Evolutionary conservation across 1,140 invertebrate genomes (phyloP).

Genomic region (Drosophila kepulauana): DNA sequence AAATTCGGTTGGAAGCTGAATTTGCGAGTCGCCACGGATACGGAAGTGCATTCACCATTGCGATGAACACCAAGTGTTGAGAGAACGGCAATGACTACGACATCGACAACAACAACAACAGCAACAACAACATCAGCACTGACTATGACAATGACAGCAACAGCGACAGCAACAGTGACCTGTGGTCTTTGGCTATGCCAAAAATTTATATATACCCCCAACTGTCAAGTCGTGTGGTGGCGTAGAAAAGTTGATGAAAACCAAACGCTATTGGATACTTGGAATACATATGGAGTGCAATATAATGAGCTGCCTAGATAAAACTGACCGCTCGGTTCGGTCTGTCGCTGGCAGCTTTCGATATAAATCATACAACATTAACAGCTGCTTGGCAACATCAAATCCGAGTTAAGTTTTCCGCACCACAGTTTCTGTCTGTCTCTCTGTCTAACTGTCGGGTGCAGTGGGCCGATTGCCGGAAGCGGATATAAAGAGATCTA

Average conservation of each 20-base stretch:
- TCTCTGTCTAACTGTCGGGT: conserved; percentile 21
- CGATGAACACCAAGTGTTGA: conserved; percentile 15
- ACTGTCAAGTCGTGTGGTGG: not conserved
- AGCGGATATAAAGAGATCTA: conserved; percentile 54
- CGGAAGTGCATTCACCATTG: conserved; percentile 57
- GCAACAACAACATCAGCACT: not conserved
- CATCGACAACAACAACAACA: not conserved
- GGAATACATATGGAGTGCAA: conserved; percentile 43
- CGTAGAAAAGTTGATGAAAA: conserved; percentile 38
- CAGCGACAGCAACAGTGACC: not conserved
- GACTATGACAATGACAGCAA: not conserved
- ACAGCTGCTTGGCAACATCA: conserved; percentile 77
- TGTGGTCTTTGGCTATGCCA: conserved; percentile 14
- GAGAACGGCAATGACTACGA: not conserved
- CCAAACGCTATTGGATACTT: conserved; percentile 3
- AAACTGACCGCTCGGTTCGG: conserved; percentile 19
- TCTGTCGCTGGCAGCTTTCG: conserved; percentile 33
- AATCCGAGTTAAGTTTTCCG: conserved; percentile 75
- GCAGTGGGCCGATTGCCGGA: conserved; percentile 50
- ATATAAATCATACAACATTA: conserved; percentile 76
- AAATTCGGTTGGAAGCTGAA: conserved; percentile 42
- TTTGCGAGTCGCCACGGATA: conserved; percentile 46
- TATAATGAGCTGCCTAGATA: conserved; percentile 61
- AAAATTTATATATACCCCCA: conserved; percentile 10
- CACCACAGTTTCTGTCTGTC: conserved; percentile 26